Evolutionary conservation across 2,888 invertebrate genomes (phyloP).

Genomic region (Leptinotarsa peninsularis): DNA sequence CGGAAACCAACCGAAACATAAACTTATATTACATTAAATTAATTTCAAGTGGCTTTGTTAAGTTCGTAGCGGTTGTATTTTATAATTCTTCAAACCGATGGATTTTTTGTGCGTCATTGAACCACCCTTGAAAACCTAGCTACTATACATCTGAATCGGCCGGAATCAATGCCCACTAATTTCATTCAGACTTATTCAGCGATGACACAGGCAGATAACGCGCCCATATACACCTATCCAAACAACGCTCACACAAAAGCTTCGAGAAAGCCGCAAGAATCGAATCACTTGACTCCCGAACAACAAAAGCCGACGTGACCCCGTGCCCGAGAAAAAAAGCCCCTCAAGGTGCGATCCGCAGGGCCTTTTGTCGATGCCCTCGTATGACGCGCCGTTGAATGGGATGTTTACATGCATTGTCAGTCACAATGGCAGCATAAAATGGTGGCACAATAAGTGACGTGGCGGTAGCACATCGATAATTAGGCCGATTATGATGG

Average conservation of each 20-base stretch:
- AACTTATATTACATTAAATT: too few relatives aligned
- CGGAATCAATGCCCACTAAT: conserved; percentile 35
- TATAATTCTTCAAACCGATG: background rate
- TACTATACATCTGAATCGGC: background rate
- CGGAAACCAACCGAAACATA: too few relatives aligned
- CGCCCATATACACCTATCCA: conserved; percentile 24
- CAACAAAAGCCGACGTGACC: conserved; percentile 53
- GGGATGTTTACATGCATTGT: conserved; percentile 63
- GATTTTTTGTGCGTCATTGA: background rate
- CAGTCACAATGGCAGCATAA: conserved; percentile 59
- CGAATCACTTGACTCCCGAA: conserved; percentile 59
- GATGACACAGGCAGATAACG: conserved; percentile 50
- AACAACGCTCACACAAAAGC: conserved; percentile 35
- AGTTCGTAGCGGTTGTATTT: too few relatives aligned
- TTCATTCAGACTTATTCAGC: conserved; percentile 45
- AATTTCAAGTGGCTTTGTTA: too few relatives aligned
- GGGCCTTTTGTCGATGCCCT: conserved; percentile 42
- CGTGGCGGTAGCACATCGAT: conserved; percentile 57
- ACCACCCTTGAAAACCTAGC: too few relatives aligned
- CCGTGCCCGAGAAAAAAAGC: conserved; percentile 41
- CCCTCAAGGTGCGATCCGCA: conserved; percentile 35
- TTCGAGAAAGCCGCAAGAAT: conserved; percentile 52
- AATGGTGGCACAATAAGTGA: conserved; percentile 58
- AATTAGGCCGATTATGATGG: conserved; percentile 64
- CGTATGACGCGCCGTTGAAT: conserved; percentile 46